Base-by-base conservation (phyloP, 2,888 invertebrate genomes). In the Heteromyza rotundicornis region DNA sequence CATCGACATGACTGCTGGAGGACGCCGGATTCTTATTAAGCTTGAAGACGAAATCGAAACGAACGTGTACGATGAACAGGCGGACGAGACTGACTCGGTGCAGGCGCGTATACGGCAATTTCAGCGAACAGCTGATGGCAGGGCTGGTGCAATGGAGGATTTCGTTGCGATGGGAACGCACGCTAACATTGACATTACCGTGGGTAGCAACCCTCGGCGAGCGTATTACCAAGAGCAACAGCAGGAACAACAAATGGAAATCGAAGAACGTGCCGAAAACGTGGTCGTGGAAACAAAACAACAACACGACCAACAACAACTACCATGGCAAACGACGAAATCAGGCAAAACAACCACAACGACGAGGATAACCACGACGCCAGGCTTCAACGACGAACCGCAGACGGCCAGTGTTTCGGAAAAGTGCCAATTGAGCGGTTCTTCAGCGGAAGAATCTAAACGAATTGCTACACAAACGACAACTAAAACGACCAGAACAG, bases 171-270 rank as follows among this genome's bases (percentile, higher is more conserved):
- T 80, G 77, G 74, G 72, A 75, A 78, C 67, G 52, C 53, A 56
- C 51, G 76, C 73, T 72, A 79, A 75, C 76, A 78, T 79, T 78
- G 79, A 80, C 79, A 78, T 79, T 75, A 76, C 76, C 55, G 80
- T 79, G 63, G 79, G 79, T 56, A 77, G 74, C 75, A 70, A 77
- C 74, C 76, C 75, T 62, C 74, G 74, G 68, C 67, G 71, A 64
- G 70, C 72, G 68, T 70, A 73, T 54, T 71, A 76, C 68, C 74
- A 75, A 62, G 70, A 74, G 47, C 35, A 74, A 73, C 75, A 78
- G 69, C 60, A 57, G 17, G 35, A 63, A 16, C 63, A 57, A 62
- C 56, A 58, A 57, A 57, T 47, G 35, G 47, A 51, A n/a, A 56
- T 16, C 35, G 57, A 58, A 12, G 47, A 36, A 19, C 27, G 20